Evolutionary conservation across 2,888 invertebrate species (phyloP), one percentile per base, ranked within the genome.

Genomic region (Linhomoeus sp.): DNA sequence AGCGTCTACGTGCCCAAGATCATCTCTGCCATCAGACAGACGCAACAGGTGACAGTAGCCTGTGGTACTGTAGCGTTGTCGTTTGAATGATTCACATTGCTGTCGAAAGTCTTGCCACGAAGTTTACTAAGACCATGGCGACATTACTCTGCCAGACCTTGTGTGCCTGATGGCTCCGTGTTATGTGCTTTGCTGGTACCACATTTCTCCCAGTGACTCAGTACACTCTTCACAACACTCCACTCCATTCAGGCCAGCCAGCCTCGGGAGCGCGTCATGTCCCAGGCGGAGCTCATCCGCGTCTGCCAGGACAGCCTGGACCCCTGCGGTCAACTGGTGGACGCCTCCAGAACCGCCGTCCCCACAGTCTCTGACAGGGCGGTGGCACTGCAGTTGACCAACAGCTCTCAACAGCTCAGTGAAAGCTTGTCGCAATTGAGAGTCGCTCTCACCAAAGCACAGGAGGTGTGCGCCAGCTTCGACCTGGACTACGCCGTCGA

Each of bases 291-390:
- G 14, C 52, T 65, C 7, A 56, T 65, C 46, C 53, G 58, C 19
- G 58, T 58, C 22, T 56, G 60, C 20, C 49, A 53, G 41, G 51
- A 54, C n/a, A 47, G 51, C 24, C 51, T 63, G 5, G 56, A 64
- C 59, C 70, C 70, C n/a, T 64, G 67, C 24, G 60, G 63, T 36
- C 76, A 79, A 55, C 77, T 82, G 49, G 75, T 81, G 0, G 75
- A 79, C 51, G 78, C 83, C 0, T 76, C 81, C 0, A 76, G 84
- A 53, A 77, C 80, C 1, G 79, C 82, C 2, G 72, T 86, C 49
- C 87, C 88, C 0, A 81, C 84, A 0, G 76, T 90, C 1, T 69
- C 71, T 1, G 83, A 86, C 62, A 80, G 79, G 50, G 72, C 80
- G 1, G 74, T 80, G 0, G 78, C 79, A 3, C 74, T 80, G 54